Evolutionary conservation across 2,888 invertebrate species (phyloP).

Genomic region (Epirrhoe alternata): DNA sequence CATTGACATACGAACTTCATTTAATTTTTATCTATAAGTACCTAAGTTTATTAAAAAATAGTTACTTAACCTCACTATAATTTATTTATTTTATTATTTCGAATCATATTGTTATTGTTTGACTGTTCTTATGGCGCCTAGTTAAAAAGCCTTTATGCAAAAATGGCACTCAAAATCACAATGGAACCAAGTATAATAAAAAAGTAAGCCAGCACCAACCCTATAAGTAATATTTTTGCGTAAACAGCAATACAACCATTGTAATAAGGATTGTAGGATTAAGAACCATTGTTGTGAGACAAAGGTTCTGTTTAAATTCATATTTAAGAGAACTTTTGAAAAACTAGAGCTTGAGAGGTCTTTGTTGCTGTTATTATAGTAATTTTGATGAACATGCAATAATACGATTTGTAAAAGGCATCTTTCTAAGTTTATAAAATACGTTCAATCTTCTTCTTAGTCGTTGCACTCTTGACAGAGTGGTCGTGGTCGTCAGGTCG

Average conservation of each 20-base stretch:
- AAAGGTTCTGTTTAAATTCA: slow-evolving; percentile 31
- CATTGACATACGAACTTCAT: too few species aligned
- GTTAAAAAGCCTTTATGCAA: slow-evolving; percentile 8
- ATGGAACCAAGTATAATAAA: slow-evolving; percentile 20
- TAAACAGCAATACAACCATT: slow-evolving; percentile 42
- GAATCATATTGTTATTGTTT: background rate
- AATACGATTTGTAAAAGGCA: too few species aligned
- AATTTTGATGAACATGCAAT: background rate
- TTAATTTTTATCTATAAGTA: too few species aligned
- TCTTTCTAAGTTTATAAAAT: too few species aligned
- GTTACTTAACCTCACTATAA: too few species aligned
- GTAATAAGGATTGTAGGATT: slow-evolving; percentile 33
- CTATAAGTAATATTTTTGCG: slow-evolving; percentile 36
- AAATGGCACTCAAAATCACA: slow-evolving; percentile 5
- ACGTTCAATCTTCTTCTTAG: too few species aligned
- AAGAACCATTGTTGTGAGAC: slow-evolving; percentile 36
- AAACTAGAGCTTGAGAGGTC: background rate
- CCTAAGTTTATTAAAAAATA: too few species aligned
- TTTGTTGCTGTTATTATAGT: background rate
- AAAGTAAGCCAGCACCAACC: slow-evolving; percentile 12
- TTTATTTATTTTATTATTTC: too few species aligned
- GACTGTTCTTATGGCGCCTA: background rate
- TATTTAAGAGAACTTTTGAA: slow-evolving; percentile 5
- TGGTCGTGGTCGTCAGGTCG: too few species aligned
- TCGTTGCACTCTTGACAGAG: too few species aligned